Evolutionary conservation across 2,888 invertebrate species (phyloP), one percentile per base, ranked within the genome.

Genomic region (Eupithecia inturbata): DNA sequence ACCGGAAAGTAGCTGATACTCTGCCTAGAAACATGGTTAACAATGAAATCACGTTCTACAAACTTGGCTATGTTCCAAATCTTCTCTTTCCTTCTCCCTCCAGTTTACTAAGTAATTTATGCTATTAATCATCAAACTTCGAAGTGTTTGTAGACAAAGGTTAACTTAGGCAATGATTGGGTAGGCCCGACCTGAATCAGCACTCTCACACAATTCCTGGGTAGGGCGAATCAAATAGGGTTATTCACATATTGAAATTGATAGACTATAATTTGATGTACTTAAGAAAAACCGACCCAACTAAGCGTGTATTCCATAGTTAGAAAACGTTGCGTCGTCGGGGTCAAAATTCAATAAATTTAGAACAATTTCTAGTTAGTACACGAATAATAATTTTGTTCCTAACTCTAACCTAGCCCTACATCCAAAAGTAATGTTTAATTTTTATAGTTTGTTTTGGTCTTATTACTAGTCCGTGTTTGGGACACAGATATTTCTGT

Each of bases 141-240:
- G 69, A 64, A n/a, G 49, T 62, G 67, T 64, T 74, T 63, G 28
- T 41, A 68, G 64, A 67, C 67, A 74, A 70, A 74, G 39, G 74
- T 26, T 57, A 26, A 73, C 45, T 70, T 71, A 26, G 53, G 28
- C 57, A 71, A 64, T 68, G 69, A 74, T 71, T 69, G 71, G 71
- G 68, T 66, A 36, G 26, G 49, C 68, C 64, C 63, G 28, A 68
- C 45, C 66, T 70, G 49, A 71, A 22, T 36, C 26, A 26, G 39
- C 9, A 57, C 26, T 57, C 12, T 57, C 62, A 16, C 31, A 31
- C 3, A 28, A 19, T 31, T 31, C 31, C 62, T 31, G 28, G 62
- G 31, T 22, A n/a, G n/a, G 10, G 63, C 12, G 36, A 36, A 64
- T 36, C 33, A 36, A 36, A 64, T 36, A 10, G 63, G 63, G 12